phyloP scores from a whole-genome alignment of 23 tunicate species.

The Oikopleura dioica region DNA sequence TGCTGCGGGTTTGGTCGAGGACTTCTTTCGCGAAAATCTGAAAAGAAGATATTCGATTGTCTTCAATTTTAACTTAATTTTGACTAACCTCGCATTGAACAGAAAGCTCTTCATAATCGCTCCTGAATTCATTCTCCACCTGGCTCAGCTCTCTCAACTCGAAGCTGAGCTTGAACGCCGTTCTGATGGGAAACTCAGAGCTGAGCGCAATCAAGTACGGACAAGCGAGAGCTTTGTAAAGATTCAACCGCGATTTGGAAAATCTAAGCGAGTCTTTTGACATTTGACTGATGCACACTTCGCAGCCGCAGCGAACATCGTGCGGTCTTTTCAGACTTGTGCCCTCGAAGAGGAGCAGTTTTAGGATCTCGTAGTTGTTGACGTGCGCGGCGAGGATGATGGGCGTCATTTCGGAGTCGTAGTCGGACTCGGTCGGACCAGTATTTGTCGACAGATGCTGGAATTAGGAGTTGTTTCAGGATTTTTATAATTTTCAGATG shows the following conservation, averaged over 20 bases:
- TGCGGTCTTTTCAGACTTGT: background rate
- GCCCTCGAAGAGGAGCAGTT: slow-evolving; percentile 20
- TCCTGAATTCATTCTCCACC: slow-evolving; percentile 8
- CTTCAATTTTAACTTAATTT: background rate
- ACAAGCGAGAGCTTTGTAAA: slow-evolving; percentile 1
- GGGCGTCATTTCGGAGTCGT: slow-evolving; percentile 44
- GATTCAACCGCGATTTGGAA: background rate
- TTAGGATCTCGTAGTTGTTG: slow-evolving; percentile 60
- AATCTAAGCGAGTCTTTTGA: slow-evolving; percentile 6
- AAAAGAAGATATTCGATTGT: background rate
- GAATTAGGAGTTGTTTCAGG: too few relatives aligned
- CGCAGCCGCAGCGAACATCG: slow-evolving; percentile 4
- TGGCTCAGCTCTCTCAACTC: background rate
- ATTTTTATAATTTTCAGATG: too few relatives aligned
- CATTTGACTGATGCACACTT: slow-evolving; percentile 2
- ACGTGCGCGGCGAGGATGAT: slow-evolving; percentile 44
- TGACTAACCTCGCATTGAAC: background rate
- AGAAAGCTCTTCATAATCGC: background rate
- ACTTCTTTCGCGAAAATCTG: background rate
- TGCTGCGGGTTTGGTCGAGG: background rate
- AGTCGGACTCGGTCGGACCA: slow-evolving; percentile 18
- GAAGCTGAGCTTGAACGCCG: slow-evolving; percentile 2
- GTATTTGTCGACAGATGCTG: slow-evolving; percentile 15
- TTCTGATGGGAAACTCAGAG: slow-evolving; percentile 6
- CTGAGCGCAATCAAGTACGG: slow-evolving; percentile 7